Conservation (phyloP, 2,113 vertebrate genomes). For the Laterallus jamaicensis region DNA sequence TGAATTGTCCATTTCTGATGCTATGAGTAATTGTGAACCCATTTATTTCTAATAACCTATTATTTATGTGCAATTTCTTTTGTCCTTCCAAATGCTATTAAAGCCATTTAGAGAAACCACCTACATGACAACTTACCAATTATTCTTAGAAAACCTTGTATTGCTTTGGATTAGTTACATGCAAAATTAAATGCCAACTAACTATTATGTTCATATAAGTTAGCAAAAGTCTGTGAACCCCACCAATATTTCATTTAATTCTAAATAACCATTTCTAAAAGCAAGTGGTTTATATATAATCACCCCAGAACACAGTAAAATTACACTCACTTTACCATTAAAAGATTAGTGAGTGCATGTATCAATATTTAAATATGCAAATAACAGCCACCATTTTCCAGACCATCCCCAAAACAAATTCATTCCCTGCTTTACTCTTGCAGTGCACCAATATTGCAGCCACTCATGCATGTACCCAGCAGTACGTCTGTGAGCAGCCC, state of each 20-base stretch:
- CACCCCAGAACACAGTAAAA: not conserved
- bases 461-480: not conserved
- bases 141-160: not conserved
- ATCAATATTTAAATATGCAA: not conserved
- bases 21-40: not conserved
- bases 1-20: constrained; percentile 14
- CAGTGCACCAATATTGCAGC: not conserved
- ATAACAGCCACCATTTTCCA: not conserved
- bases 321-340: not conserved
- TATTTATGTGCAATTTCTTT: constrained; percentile 49
- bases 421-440: not conserved
- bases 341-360: not conserved
- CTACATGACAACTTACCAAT: constrained; percentile 22
- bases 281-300: not conserved
- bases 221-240: not conserved
- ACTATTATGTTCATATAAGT: not conserved
- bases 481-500: not conserved
- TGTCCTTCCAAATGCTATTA: constrained; percentile 13
- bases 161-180: constrained; percentile 6
- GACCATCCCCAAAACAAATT: not conserved
- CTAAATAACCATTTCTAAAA: not conserved
- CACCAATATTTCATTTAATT: not conserved
- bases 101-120: constrained; percentile 38
- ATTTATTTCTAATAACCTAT: constrained; percentile 50
- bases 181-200: constrained; percentile 22